Conservation (phyloP, 1,140 invertebrate species). For the Callitettix versicolor region DNA sequence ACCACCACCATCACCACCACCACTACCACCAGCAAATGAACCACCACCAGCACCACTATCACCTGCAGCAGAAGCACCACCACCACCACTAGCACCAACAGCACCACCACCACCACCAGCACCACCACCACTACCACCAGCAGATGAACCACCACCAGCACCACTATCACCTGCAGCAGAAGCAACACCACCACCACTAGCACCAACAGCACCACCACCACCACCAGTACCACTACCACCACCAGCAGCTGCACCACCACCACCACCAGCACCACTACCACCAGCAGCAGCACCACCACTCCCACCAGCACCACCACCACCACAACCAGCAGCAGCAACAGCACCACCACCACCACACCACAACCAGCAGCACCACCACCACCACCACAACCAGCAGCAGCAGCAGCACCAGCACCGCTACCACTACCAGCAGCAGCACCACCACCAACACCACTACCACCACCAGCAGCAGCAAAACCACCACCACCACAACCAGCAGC, state of each 20-base stretch:
- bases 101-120: neutral
- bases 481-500: no score
- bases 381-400: neutral
- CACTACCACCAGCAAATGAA: no score
- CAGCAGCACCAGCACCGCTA: neutral
- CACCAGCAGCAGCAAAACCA: neutral
- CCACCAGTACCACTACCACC: neutral
- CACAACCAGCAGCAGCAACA: neutral
- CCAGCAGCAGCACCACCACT: neutral
- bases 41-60: neutral
- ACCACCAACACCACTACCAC: neutral
- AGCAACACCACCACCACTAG: no score
- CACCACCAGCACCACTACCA: neutral
- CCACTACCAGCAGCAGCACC: no score
- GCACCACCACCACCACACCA: neutral
- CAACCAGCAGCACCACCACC: no score
- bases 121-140: neutral
- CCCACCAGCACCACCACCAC: conserved; percentile 2
- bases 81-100: neutral
- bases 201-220: neutral
- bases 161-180: neutral
- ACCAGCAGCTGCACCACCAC: conserved; percentile 1
- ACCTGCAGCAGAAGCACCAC: neutral
- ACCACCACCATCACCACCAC: no score
- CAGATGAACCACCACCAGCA: neutral